Conservation (phyloP, 2,113 vertebrate genomes). For the Calyptomena viridis region DNA sequence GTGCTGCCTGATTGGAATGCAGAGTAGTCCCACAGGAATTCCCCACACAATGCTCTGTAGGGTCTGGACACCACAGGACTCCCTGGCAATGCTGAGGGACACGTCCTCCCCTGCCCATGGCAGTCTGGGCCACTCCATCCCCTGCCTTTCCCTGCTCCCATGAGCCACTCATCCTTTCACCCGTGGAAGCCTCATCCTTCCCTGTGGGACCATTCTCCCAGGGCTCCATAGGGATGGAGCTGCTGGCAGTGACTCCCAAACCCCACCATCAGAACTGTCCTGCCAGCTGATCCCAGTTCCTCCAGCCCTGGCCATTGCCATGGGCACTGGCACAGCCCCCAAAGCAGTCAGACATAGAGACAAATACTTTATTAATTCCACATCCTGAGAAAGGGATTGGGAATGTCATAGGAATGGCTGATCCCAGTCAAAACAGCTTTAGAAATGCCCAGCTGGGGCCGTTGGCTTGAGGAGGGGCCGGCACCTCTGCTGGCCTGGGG, state of each 20-base stretch:
- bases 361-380: conserved; percentile 31
- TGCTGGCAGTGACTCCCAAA: neutral
- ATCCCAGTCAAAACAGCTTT: neutral
- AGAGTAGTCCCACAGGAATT: neutral
- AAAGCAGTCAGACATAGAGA: rapidly evolving
- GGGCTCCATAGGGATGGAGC: neutral
- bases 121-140: no score
- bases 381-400: neutral
- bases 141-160: neutral
- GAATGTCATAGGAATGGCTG: neutral
- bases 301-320: rapidly evolving
- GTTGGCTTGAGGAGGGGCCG: rapidly evolving
- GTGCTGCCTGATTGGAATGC: neutral
- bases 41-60: neutral
- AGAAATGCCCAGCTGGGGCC: neutral
- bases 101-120: neutral
- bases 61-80: rapidly evolving
- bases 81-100: neutral
- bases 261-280: neutral
- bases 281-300: neutral
- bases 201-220: neutral
- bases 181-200: neutral
- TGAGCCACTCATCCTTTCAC: rapidly evolving
- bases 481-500: neutral
- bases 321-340: rapidly evolving